These are phyloP conservation scores for Macrochelys suwanniensis DNA, from an alignment of 2,797 vertebrate species.

Conservation along the genomic window DNA sequence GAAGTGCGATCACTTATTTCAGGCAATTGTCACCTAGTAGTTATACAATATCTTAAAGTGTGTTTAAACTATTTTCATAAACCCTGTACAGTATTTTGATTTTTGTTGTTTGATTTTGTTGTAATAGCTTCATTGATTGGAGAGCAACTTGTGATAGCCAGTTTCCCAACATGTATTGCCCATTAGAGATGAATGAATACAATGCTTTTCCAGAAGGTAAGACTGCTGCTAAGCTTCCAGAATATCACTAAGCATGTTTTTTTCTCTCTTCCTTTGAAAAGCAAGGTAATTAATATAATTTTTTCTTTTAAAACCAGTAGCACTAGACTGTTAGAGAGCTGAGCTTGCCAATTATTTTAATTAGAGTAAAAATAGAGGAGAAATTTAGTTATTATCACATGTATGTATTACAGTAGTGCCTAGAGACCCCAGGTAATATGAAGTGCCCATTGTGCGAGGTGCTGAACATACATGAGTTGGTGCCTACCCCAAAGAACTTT, in stretches of 20 bases:
- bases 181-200: conserved; percentile 83
- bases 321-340: neutral
- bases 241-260: neutral
- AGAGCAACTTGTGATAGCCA: conserved; percentile 82
- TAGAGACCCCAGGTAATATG: neutral
- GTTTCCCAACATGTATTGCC: conserved; percentile 83
- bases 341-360: neutral
- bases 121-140: conserved; percentile 83
- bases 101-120: conserved; percentile 31
- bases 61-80: conserved; percentile 27
- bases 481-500: neutral
- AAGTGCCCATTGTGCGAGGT: neutral
- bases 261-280: conserved; percentile 5
- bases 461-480: neutral
- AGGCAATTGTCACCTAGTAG: neutral
- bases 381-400: neutral
- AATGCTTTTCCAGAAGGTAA: conserved; percentile 84
- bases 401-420: neutral
- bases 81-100: conserved; percentile 39
- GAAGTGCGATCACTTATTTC: neutral
- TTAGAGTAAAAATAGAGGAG: neutral
- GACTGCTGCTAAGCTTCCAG: neutral
- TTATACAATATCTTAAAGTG: conserved; percentile 8
- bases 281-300: neutral
- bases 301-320: neutral